A percentile compares a stretch with the other conserved stretches of the same genome.
These are phyloP conservation scores for Xylocopa sonorina DNA, from an alignment of 1,140 invertebrate genomes.

Conservation along the genomic window DNA sequence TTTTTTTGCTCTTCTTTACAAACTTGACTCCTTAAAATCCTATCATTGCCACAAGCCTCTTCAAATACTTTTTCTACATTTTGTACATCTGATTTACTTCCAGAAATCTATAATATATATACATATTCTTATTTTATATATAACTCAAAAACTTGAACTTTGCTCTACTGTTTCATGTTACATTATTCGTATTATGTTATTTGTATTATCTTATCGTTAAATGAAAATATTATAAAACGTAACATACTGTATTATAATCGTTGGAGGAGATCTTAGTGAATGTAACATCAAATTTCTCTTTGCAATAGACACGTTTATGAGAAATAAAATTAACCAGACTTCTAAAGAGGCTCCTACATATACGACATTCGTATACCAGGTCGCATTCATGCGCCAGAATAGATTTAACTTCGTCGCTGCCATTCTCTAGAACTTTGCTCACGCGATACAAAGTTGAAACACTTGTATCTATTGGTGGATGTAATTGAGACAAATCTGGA, in stretches of 20 bases:
- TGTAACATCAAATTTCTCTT: constrained; percentile 80
- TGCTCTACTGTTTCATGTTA: background rate
- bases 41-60: constrained; percentile 74
- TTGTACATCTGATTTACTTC: constrained; percentile 20
- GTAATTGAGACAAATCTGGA: constrained; percentile 84
- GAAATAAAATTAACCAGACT: constrained; percentile 92
- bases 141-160: background rate
- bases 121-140: background rate
- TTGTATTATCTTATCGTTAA: background rate
- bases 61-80: constrained; percentile 17
- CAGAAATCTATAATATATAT: constrained; percentile 9
- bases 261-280: constrained; percentile 75
- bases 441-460: constrained; percentile 85
- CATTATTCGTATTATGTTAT: background rate
- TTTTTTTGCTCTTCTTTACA: constrained; percentile 81
- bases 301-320: constrained; percentile 91
- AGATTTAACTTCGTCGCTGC: constrained; percentile 84
- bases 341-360: constrained; percentile 92
- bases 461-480: constrained; percentile 85
- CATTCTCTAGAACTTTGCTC: constrained; percentile 64
- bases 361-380: constrained; percentile 92
- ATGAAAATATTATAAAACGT: constrained; percentile 13
- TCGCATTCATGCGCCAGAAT: constrained; percentile 90
- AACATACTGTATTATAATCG: constrained; percentile 79
- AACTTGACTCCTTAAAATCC: constrained; percentile 68